These are phyloP conservation scores for Thryonomys swinderianus DNA, from an alignment of 2,113 vertebrate species.

Conservation along the genomic window DNA sequence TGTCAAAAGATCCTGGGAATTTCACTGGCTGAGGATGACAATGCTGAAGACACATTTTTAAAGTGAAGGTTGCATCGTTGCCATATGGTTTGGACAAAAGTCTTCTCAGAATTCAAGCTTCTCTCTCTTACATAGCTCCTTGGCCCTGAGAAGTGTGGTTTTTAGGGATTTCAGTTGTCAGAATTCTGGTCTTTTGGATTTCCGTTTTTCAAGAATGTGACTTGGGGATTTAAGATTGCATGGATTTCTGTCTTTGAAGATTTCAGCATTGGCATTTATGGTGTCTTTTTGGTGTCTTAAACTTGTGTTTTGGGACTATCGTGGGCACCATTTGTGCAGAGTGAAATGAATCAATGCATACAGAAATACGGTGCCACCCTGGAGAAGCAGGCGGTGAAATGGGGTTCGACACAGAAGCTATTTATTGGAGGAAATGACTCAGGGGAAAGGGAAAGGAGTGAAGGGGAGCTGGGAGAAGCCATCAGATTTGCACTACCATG, in stretches of 20 bases:
- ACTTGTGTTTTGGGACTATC: neutral
- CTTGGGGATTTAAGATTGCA: neutral
- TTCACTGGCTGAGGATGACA: neutral
- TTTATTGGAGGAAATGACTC: neutral
- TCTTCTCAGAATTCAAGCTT: neutral
- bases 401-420: neutral
- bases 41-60: neutral
- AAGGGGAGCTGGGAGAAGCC: neutral
- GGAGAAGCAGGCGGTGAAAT: neutral
- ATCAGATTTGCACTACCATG: neutral
- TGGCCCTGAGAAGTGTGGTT: neutral
- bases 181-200: neutral
- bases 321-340: neutral
- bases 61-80: neutral
- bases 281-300: no score
- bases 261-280: neutral
- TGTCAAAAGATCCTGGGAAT: neutral
- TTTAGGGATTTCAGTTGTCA: neutral
- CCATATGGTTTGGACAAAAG: neutral
- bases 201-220: neutral
- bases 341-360: neutral
- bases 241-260: neutral
- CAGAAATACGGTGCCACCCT: neutral
- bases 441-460: neutral
- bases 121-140: neutral